Evolutionary conservation across 2,888 invertebrate species (phyloP).

Genomic region (Scaptomyza caliginosa): DNA sequence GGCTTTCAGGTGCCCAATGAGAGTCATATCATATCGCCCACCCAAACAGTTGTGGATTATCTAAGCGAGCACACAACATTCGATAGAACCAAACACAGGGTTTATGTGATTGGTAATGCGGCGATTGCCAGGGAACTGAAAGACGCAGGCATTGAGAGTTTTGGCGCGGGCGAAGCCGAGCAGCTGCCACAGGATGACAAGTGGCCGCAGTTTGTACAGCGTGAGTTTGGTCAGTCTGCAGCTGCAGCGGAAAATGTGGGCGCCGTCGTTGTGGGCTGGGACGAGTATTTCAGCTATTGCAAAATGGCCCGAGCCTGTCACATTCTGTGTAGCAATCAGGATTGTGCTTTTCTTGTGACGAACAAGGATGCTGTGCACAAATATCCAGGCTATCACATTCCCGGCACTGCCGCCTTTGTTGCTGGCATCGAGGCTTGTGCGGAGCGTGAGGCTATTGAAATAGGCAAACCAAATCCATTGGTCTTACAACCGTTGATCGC

Average conservation of each 20-base stretch:
- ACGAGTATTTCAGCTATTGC: slow-evolving; percentile 94
- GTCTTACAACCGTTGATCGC: slow-evolving; percentile 89
- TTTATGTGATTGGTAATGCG: slow-evolving; percentile 91
- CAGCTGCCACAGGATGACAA: slow-evolving; percentile 83
- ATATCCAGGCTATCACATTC: slow-evolving; percentile 88
- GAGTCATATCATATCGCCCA: slow-evolving; percentile 91
- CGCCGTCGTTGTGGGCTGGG: slow-evolving; percentile 97
- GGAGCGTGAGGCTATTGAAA: slow-evolving; percentile 89
- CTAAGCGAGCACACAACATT: slow-evolving; percentile 88
- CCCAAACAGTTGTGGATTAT: slow-evolving; percentile 91
- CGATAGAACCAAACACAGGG: slow-evolving; percentile 85
- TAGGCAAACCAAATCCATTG: slow-evolving; percentile 95
- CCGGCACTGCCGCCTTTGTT: slow-evolving; percentile 94
- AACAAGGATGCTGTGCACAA: slow-evolving; percentile 96
- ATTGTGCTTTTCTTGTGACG: slow-evolving; percentile 93
- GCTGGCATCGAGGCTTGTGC: slow-evolving; percentile 92
- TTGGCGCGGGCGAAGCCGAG: slow-evolving; percentile 84
- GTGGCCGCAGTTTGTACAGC: slow-evolving; percentile 84
- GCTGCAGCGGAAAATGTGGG: slow-evolving; percentile 88
- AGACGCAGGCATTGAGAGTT: slow-evolving; percentile 89
- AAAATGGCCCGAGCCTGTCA: slow-evolving; percentile 96
- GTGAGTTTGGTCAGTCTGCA: slow-evolving; percentile 86
- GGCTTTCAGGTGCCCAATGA: slow-evolving; percentile 89
- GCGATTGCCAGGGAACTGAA: slow-evolving; percentile 93
- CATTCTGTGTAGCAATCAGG: slow-evolving; percentile 89